Percentiles rank a stretch among this genome's conserved stretches.
Conservation (phyloP, 2,797 vertebrate species). For the Trematomus bernacchii region DNA sequence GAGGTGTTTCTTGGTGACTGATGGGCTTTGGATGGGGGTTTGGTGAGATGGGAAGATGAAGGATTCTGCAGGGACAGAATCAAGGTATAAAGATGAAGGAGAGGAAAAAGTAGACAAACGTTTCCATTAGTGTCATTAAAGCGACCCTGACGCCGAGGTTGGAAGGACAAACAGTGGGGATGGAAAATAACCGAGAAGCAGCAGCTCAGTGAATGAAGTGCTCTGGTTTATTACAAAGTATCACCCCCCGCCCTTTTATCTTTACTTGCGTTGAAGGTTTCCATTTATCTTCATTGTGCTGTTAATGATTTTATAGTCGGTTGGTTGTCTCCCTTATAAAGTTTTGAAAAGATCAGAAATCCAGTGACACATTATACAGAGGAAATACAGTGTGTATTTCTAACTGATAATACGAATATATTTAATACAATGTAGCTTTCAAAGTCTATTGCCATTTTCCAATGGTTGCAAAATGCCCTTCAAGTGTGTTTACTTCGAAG, state of each 20-base stretch:
- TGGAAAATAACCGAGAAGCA: slow-evolving; percentile 38
- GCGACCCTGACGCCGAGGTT: slow-evolving; percentile 49
- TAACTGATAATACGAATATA: neutral
- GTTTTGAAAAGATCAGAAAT: slow-evolving; percentile 32
- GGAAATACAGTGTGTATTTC: slow-evolving; percentile 18
- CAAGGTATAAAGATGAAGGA: slow-evolving; percentile 69
- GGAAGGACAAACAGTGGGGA: slow-evolving; percentile 62
- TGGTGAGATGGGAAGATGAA: slow-evolving; percentile 60
- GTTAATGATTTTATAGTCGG: slow-evolving; percentile 31
- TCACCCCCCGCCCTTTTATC: slow-evolving; percentile 7
- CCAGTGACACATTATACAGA: slow-evolving; percentile 18
- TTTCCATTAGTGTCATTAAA: slow-evolving; percentile 74
- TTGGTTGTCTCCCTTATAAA: slow-evolving; percentile 41
- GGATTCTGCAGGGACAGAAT: slow-evolving; percentile 51
- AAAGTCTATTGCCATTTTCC: neutral
- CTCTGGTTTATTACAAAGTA: slow-evolving; percentile 56
- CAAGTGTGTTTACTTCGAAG: slow-evolving; percentile 21
- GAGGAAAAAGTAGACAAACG: slow-evolving; percentile 21
- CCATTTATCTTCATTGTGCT: slow-evolving; percentile 40
- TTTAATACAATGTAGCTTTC: neutral
- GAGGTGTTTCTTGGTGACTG: slow-evolving; percentile 66
- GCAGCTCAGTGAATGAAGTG: slow-evolving; percentile 42
- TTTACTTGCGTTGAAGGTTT: slow-evolving; percentile 52
- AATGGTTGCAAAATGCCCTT: slow-evolving; percentile 7
- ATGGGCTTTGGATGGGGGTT: slow-evolving; percentile 57